phyloP scores from a whole-genome alignment of 2,888 invertebrate species.

The Cylloceria caligata region DNA sequence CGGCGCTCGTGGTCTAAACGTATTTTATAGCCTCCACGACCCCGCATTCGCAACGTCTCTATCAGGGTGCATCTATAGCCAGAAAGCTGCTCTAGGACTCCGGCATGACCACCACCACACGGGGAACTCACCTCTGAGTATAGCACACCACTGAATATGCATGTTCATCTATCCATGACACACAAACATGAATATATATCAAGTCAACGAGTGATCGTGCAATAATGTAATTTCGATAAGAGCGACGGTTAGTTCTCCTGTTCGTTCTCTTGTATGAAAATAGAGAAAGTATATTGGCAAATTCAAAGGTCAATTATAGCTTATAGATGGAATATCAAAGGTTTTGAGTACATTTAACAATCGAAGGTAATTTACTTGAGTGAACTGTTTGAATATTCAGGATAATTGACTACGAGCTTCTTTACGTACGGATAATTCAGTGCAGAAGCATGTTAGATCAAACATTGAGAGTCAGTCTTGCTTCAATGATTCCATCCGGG shows the following conservation, averaged over 20 bases:
- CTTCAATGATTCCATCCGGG: too few species aligned
- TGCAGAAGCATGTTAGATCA: too few species aligned
- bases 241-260: conserved; percentile 5
- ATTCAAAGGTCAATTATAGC: not conserved
- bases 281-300: conserved; percentile 8
- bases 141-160: conserved; percentile 77
- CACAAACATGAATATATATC: conserved; percentile 76
- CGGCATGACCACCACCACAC: conserved; percentile 22
- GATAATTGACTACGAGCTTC: not conserved
- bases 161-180: conserved; percentile 77
- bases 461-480: too few species aligned
- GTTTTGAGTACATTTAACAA: not conserved
- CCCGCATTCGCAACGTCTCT: conserved; percentile 79
- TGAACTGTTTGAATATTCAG: not conserved
- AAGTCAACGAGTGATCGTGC: conserved; percentile 69
- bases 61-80: conserved; percentile 72
- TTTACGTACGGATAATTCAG: too few species aligned
- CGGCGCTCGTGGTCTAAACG: conserved; percentile 73
- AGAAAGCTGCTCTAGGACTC: conserved; percentile 4
- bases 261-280: not conserved
- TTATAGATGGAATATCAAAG: not conserved
- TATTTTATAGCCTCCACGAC: conserved; percentile 76
- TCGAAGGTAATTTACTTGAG: not conserved
- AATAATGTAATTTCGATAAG: conserved; percentile 63
- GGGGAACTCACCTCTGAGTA: conserved; percentile 20